Base-by-base conservation (phyloP, 2,888 invertebrate species). In the Venusia cambrica region DNA sequence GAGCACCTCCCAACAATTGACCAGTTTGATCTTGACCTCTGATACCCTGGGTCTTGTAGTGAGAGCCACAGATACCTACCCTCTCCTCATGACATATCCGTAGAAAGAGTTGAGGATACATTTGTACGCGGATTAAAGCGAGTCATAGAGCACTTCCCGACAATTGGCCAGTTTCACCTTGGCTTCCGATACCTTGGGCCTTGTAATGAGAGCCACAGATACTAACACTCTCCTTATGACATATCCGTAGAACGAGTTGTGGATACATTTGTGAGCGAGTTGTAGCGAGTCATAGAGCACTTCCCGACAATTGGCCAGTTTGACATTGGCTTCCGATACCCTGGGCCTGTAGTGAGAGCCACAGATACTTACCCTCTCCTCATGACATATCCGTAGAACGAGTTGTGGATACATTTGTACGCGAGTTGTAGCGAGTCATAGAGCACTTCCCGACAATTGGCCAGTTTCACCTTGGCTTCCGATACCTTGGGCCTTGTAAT, bases 51-150 rank as follows among this genome's bases (percentile, higher is more conserved):
- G n/a, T n/a, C n/a, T n/a, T n/a, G n/a, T n/a, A n/a, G n/a, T n/a
- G n/a, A n/a, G n/a, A n/a, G n/a, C n/a, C n/a, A n/a, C n/a, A n/a
- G n/a, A 10, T 4, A 62, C 78, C 68, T 44, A 89, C 90, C 93
- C 93, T 39, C 90, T 88, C 54, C 93, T 81, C 93, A 93, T 99
- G 35, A 99, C 99, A 74, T 99, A 99, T 30, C 99, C 99, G 67
- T 99, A 99, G 87, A 99, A 99, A 0, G 99, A 99, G 88, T 99
- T 99, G 24, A 99, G 89, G 72, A 99, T 99, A 79, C 99, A 99
- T 79, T 99, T 99, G 76, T 99, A 99, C 0, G 99, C 99, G 46
- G 99, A 87, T 68, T 99, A 99, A 31, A 99, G 87, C 0, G 99
- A 99, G 79, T 99, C 99, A 69, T 96, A 99, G 2, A 99, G 81